Percentiles rank a stretch among this genome's conserved stretches.
These are phyloP conservation scores for Odocoileus hemionus DNA, from an alignment of 2,113 vertebrate species.

Conservation along the genomic window DNA sequence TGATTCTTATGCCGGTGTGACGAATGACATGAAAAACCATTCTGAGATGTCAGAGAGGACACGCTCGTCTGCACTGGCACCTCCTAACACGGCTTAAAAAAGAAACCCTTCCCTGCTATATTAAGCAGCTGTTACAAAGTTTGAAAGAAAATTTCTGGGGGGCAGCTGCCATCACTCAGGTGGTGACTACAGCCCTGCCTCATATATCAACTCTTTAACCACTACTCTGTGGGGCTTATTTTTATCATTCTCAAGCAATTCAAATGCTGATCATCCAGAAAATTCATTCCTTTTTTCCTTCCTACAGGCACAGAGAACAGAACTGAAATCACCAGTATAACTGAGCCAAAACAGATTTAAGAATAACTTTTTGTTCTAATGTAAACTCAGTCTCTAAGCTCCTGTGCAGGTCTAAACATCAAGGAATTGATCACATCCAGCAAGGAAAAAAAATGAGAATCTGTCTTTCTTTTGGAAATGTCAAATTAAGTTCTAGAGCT, in stretches of 20 bases:
- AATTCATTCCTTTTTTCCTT: conserved; percentile 29
- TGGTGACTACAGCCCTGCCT: not conserved
- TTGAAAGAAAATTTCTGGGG: not conserved
- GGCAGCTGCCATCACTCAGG: conserved; percentile 27
- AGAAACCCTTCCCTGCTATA: not conserved
- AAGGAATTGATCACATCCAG: not conserved
- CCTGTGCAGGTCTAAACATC: not conserved
- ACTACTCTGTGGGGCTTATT: conserved; percentile 4
- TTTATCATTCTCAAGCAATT: conserved; percentile 45
- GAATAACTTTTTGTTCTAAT: conserved; percentile 8
- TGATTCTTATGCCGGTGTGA: not conserved
- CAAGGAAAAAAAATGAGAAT: not conserved
- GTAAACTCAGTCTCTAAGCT: not conserved
- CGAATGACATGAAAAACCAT: not conserved
- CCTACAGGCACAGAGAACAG: not conserved
- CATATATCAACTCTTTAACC: conserved; percentile 29
- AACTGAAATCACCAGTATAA: conserved; percentile 38
- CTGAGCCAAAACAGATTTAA: not conserved
- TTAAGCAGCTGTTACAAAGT: conserved; percentile 41
- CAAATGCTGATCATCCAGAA: conserved; percentile 49
- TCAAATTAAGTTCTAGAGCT: not conserved
- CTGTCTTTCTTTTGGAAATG: not conserved
- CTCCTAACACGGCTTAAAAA: not conserved
- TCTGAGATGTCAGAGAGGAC: not conserved
- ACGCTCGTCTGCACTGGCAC: not conserved